Conservation (phyloP, 2,113 vertebrate genomes). For the Tupaia chinensis region DNA sequence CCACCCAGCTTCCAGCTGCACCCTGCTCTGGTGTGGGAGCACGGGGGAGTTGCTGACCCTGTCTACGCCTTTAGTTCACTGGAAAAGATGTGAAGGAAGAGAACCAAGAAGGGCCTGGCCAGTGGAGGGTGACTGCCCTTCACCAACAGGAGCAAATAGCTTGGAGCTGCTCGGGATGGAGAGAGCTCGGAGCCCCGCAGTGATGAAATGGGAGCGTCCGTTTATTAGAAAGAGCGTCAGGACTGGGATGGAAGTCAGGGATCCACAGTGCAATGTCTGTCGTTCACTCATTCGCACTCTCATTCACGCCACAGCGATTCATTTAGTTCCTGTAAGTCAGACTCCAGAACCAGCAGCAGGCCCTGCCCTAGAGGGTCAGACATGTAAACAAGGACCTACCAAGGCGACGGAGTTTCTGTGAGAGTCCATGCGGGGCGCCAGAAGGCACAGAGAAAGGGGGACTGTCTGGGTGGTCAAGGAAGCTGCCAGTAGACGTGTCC, state of each 20-base stretch:
- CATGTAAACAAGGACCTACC: background rate
- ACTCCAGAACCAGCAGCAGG: background rate
- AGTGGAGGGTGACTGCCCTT: background rate
- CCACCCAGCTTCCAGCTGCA: background rate
- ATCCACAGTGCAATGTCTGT: background rate
- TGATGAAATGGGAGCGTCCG: background rate
- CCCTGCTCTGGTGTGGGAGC: background rate
- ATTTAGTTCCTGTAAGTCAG: background rate
- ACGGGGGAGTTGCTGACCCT: background rate
- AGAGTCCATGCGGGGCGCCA: fast-evolving
- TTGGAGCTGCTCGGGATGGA: background rate
- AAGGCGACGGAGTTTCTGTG: background rate
- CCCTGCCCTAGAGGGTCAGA: background rate
- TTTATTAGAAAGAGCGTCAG: slow-evolving; percentile 4
- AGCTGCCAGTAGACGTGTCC: background rate
- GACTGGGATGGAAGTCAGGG: background rate
- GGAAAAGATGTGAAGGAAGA: background rate
- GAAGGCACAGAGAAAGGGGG: background rate
- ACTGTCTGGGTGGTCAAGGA: background rate
- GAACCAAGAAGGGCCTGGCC: background rate
- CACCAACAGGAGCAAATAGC: background rate
- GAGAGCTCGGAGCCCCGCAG: background rate
- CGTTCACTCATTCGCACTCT: background rate
- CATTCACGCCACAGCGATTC: background rate
- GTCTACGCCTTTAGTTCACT: background rate